These are phyloP conservation scores for Eclectus roratus DNA, from an alignment of 2,113 vertebrate species.

Conservation along the genomic window DNA sequence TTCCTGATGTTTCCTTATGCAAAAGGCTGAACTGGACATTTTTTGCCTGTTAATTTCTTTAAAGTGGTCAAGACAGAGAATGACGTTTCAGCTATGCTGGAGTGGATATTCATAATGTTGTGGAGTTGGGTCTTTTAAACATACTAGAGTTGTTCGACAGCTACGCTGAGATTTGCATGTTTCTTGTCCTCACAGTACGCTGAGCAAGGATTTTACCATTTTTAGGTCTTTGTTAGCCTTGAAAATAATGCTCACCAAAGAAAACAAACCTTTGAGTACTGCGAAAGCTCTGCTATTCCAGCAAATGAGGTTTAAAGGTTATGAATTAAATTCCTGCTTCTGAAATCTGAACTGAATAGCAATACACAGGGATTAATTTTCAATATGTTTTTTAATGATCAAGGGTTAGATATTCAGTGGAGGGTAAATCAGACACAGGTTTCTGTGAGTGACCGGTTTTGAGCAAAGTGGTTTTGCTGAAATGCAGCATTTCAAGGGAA, in stretches of 20 bases:
- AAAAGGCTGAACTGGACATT: constrained; percentile 1
- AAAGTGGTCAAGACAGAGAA: neutral
- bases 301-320: constrained; percentile 20
- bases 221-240: constrained; percentile 17
- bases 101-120: neutral
- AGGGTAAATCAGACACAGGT: neutral
- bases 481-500: neutral
- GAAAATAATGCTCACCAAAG: neutral
- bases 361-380: neutral
- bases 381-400: neutral
- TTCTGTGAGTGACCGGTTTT: neutral
- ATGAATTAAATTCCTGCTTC: neutral
- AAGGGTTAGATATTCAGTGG: neutral
- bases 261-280: neutral
- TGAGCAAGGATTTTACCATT: constrained; percentile 7
- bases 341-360: neutral
- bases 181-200: neutral
- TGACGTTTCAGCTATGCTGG: neutral
- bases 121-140: neutral
- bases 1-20: neutral
- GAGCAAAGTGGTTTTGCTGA: neutral
- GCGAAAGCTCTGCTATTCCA: neutral
- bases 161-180: neutral
- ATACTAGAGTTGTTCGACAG: neutral
- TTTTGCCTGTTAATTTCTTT: neutral